A percentile compares a stretch with the other conserved stretches of the same genome.
These are phyloP conservation scores for Sparus aurata DNA, from an alignment of 2,797 vertebrate genomes.

Conservation along the genomic window DNA sequence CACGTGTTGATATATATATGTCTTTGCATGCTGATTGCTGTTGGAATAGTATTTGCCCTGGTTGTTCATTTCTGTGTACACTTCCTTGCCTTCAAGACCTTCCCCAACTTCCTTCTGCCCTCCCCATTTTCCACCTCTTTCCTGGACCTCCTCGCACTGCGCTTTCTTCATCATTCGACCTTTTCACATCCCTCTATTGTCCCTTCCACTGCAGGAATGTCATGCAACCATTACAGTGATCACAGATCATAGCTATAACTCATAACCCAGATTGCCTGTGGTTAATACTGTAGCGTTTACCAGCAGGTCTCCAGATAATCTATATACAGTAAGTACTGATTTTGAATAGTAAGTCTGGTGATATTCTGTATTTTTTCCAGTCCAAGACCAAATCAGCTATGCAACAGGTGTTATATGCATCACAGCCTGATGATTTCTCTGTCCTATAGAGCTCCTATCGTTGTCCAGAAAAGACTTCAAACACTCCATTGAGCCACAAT, in stretches of 20 bases:
- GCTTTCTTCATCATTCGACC: neutral
- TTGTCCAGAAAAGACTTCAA: no score
- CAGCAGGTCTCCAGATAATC: neutral
- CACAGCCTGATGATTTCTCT: neutral
- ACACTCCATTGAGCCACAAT: neutral
- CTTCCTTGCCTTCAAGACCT: neutral
- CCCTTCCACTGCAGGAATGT: neutral
- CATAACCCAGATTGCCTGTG: neutral
- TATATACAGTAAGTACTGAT: neutral
- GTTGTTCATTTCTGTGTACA: constrained; percentile 36
- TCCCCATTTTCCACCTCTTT: neutral
- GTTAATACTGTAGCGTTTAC: neutral
- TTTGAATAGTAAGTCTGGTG: neutral
- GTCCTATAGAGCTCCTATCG: neutral
- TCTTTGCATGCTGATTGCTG: constrained; percentile 59
- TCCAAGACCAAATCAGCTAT: neutral
- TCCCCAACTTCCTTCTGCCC: neutral
- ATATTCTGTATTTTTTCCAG: neutral
- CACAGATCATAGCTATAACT: neutral
- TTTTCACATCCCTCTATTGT: neutral
- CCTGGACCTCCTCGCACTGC: neutral
- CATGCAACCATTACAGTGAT: neutral
- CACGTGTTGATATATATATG: constrained; percentile 35
- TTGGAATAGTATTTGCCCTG: constrained; percentile 58
- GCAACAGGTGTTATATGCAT: neutral